A percentile compares a stretch with the other conserved stretches of the same genome.
Evolutionary conservation across 2,888 invertebrate genomes (phyloP).

Genomic region (Cabera pusaria): DNA sequence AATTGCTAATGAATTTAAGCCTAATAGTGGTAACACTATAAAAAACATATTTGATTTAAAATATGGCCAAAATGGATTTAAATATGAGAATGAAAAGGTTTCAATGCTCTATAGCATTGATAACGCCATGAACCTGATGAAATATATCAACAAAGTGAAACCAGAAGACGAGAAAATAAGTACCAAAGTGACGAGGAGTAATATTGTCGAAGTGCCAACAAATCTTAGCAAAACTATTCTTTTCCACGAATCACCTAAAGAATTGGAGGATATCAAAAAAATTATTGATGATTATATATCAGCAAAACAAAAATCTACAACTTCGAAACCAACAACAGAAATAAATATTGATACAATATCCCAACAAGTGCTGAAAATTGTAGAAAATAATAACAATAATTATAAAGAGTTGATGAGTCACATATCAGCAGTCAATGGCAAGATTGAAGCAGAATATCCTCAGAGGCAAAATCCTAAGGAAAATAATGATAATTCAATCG

Average conservation of each 20-base stretch:
- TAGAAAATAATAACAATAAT: slow-evolving; percentile 3
- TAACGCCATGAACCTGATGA: slow-evolving; percentile 2
- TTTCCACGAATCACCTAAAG: neutral
- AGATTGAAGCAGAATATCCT: too few species aligned
- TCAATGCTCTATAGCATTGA: neutral
- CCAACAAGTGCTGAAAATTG: slow-evolving; percentile 3
- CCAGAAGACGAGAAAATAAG: too few species aligned
- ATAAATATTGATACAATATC: slow-evolving; percentile 4
- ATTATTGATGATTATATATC: slow-evolving; percentile 1
- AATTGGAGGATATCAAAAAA: neutral
- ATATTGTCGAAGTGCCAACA: neutral
- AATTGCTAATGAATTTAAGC: neutral
- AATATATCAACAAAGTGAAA: slow-evolving; percentile 1
- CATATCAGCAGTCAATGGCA: too few species aligned
- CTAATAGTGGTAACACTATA: neutral
- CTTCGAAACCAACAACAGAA: slow-evolving; percentile 4
- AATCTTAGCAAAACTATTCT: neutral
- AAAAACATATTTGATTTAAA: too few species aligned
- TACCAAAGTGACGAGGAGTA: neutral
- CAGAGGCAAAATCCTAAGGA: too few species aligned
- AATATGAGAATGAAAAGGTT: too few species aligned
- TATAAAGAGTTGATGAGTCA: neutral
- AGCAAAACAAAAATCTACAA: neutral
- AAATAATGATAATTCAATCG: too few species aligned
- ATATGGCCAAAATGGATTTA: neutral